Percentiles rank a stretch among this genome's conserved stretches.
These are phyloP conservation scores for Battus philenor DNA, from an alignment of 1,140 invertebrate genomes.

Conservation along the genomic window DNA sequence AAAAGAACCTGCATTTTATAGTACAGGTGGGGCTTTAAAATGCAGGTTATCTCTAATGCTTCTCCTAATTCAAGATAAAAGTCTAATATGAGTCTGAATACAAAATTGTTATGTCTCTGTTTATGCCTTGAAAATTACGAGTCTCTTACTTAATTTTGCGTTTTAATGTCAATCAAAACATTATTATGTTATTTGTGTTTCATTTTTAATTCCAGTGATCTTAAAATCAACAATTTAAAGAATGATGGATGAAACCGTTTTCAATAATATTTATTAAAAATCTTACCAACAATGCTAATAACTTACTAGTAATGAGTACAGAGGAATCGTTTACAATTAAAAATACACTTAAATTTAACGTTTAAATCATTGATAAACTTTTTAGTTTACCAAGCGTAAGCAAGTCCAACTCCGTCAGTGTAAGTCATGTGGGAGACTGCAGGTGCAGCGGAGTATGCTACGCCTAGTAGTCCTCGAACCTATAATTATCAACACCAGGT, in stretches of 20 bases:
- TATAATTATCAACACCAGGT: no score
- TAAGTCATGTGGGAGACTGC: constrained; percentile 82
- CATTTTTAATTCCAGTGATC: constrained; percentile 7
- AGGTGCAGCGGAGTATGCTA: constrained; percentile 80
- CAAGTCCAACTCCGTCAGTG: constrained; percentile 77
- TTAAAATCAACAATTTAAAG: constrained; percentile 14
- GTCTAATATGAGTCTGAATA: no score
- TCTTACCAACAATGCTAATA: constrained; percentile 57
- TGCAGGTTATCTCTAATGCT: no score
- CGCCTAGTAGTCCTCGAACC: constrained; percentile 70
- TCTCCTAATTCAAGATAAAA: no score
- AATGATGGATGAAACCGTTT: no score
- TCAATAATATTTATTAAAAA: constrained; percentile 40
- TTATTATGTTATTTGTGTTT: background rate
- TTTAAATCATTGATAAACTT: constrained; percentile 1
- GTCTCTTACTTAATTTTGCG: no score
- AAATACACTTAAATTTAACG: constrained; percentile 15
- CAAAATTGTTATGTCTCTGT: no score
- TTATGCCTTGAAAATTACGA: no score
- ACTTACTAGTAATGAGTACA: constrained; percentile 58
- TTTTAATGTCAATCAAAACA: background rate
- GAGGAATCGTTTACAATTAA: constrained; percentile 51
- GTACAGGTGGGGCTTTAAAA: no score
- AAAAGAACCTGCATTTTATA: no score
- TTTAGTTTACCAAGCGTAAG: constrained; percentile 73